Evolutionary conservation across 64 coral and sea anemone genomes (phyloP).

Genomic region (Stichodactyla mertensii): DNA sequence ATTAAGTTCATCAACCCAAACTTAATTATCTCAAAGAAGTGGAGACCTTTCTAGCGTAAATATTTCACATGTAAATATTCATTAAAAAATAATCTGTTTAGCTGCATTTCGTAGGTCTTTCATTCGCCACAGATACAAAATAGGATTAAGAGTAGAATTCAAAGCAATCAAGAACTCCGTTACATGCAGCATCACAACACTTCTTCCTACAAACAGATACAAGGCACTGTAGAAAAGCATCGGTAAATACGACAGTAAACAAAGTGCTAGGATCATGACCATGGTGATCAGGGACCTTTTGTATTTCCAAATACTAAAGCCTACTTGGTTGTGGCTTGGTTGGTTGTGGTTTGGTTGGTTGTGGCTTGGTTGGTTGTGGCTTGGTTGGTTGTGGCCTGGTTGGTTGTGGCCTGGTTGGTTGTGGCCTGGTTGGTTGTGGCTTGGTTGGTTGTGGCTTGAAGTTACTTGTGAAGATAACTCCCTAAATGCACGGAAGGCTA

Average conservation of each 20-base stretch:
- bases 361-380: too few relatives aligned
- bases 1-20: too few relatives aligned
- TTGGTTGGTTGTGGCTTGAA: background rate
- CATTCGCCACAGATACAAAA: slow-evolving; percentile 19
- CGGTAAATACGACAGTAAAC: slow-evolving; percentile 13
- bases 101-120: background rate
- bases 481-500: background rate
- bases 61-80: too few relatives aligned
- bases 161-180: background rate
- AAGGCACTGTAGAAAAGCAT: slow-evolving; percentile 1
- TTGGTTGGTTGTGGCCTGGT: too few relatives aligned
- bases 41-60: too few relatives aligned
- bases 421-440: background rate
- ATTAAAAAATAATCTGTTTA: too few relatives aligned
- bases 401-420: too few relatives aligned
- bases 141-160: slow-evolving; percentile 12
- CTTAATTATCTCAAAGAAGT: too few relatives aligned
- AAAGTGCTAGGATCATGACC: background rate
- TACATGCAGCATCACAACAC: background rate
- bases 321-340: background rate
- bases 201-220: background rate
- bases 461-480: background rate
- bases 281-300: background rate
- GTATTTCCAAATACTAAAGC: background rate
- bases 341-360: too few relatives aligned